These are phyloP conservation scores for Melitaea cinxia DNA, from an alignment of 1,140 invertebrate genomes.

Conservation along the genomic window DNA sequence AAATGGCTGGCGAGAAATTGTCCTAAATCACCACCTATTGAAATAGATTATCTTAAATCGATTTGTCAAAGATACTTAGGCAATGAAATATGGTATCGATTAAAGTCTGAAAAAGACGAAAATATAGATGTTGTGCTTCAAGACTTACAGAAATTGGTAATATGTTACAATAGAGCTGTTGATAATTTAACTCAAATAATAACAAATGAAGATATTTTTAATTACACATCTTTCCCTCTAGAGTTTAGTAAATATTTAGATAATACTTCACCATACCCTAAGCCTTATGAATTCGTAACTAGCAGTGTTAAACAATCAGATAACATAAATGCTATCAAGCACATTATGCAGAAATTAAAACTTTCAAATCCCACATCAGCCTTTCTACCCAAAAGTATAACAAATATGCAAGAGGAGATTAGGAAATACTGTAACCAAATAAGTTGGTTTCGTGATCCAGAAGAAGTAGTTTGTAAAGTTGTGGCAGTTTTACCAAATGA, in stretches of 20 bases:
- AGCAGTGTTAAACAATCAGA: slow-evolving; percentile 62
- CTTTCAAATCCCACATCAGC: slow-evolving; percentile 49
- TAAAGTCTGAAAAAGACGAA: slow-evolving; percentile 80
- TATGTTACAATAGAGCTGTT: slow-evolving; percentile 86
- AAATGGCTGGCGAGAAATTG: slow-evolving; percentile 83
- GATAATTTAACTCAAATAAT: slow-evolving; percentile 83
- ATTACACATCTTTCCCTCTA: slow-evolving; percentile 72
- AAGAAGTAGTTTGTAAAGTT: slow-evolving; percentile 71
- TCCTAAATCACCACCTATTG: slow-evolving; percentile 79
- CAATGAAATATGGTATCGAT: slow-evolving; percentile 85
- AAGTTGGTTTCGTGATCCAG: slow-evolving; percentile 72
- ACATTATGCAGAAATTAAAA: slow-evolving; percentile 68
- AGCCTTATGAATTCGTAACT: slow-evolving; percentile 75
- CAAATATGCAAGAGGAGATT: slow-evolving; percentile 65
- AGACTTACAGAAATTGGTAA: slow-evolving; percentile 83
- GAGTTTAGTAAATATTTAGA: slow-evolving; percentile 72
- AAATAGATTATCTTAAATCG: slow-evolving; percentile 83
- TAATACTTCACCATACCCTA: slow-evolving; percentile 66
- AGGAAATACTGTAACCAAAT: slow-evolving; percentile 71
- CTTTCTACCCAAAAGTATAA: slow-evolving; percentile 51
- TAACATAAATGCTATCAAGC: slow-evolving; percentile 60
- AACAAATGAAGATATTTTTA: slow-evolving; percentile 80
- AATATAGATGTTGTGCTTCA: slow-evolving; percentile 74
- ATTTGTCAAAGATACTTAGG: slow-evolving; percentile 83
- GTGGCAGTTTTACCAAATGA: slow-evolving; percentile 65